phyloP scores from a whole-genome alignment of 2,888 invertebrate genomes.

The Cyrtodaria siliqua region DNA sequence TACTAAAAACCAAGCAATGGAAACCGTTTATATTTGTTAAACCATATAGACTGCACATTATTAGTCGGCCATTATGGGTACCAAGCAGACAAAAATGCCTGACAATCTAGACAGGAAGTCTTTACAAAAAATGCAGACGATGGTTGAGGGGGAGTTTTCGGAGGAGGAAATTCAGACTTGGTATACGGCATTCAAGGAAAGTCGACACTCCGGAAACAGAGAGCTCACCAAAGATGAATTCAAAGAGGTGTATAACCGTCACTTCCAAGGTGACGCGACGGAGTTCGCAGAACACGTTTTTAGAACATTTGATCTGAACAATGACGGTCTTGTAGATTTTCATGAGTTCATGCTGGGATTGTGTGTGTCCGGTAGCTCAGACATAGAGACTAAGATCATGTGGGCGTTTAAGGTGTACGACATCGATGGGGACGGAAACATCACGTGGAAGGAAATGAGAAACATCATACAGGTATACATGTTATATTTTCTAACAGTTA shows the following conservation, averaged over 20 bases:
- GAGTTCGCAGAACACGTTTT: constrained; percentile 70
- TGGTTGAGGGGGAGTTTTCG: constrained; percentile 45
- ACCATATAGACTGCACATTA: no score
- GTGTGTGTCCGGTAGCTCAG: constrained; percentile 59
- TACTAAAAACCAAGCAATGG: no score
- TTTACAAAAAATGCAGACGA: constrained; percentile 29
- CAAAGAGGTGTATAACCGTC: constrained; percentile 58
- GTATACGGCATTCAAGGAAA: constrained; percentile 45
- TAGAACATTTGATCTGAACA: constrained; percentile 66
- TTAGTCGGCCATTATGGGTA: constrained; percentile 26
- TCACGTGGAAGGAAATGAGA: constrained; percentile 65
- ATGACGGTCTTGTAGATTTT: constrained; percentile 64
- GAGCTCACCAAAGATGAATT: constrained; percentile 60
- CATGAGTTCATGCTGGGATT: constrained; percentile 67
- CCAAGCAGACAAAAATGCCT: constrained; percentile 28
- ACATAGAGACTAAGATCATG: constrained; percentile 59
- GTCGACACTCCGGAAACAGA: constrained; percentile 45
- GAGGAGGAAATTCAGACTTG: constrained; percentile 55
- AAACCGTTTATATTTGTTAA: no score
- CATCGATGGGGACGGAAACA: constrained; percentile 66
- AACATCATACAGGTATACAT: constrained; percentile 58
- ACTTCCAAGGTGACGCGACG: constrained; percentile 60
- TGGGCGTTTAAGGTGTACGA: constrained; percentile 73
- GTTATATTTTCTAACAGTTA: no score
- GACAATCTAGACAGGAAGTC: constrained; percentile 40